A percentile compares a stretch with the other conserved stretches of the same genome.
Evolutionary conservation across 2,113 vertebrate genomes (phyloP).

Genomic region (Pomatostomus ruficeps): DNA sequence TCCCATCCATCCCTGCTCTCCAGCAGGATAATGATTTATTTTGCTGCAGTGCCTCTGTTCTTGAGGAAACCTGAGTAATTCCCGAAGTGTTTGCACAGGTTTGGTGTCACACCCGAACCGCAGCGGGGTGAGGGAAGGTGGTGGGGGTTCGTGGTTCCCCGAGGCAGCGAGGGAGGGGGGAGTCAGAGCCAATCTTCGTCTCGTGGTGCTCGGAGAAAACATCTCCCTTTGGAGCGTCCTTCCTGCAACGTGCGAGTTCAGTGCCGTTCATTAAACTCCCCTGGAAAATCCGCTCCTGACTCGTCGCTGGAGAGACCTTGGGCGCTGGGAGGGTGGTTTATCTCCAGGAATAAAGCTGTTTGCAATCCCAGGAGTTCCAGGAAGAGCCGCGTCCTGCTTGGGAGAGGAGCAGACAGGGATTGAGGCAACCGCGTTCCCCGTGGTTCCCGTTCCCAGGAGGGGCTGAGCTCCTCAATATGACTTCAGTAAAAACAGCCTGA

Average conservation of each 20-base stretch:
- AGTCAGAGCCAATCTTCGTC: not conserved
- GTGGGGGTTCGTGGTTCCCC: not conserved
- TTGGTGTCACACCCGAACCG: not conserved
- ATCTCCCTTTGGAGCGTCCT: not conserved
- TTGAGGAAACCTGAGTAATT: not conserved
- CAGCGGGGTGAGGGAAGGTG: not conserved
- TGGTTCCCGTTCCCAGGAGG: not conserved
- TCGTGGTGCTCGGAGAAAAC: not conserved
- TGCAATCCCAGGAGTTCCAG: not conserved
- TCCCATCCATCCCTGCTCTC: not conserved
- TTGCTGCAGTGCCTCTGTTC: not conserved
- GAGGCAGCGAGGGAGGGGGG: not conserved
- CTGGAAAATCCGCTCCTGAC: conserved; percentile 8
- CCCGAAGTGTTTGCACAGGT: not conserved
- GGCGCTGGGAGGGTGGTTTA: not conserved
- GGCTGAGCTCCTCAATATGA: not conserved
- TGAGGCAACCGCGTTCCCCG: fast-evolving
- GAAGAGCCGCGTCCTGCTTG: not conserved
- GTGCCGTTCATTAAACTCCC: not conserved
- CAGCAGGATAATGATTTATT: not conserved
- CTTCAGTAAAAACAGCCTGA: not conserved
- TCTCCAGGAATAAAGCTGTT: not conserved
- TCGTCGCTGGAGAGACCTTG: not conserved
- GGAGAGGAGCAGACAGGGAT: not conserved
- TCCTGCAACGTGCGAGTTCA: not conserved